These are phyloP conservation scores for Silurus lanzhouensis DNA, from an alignment of 2,797 vertebrate species.

Conservation along the genomic window DNA sequence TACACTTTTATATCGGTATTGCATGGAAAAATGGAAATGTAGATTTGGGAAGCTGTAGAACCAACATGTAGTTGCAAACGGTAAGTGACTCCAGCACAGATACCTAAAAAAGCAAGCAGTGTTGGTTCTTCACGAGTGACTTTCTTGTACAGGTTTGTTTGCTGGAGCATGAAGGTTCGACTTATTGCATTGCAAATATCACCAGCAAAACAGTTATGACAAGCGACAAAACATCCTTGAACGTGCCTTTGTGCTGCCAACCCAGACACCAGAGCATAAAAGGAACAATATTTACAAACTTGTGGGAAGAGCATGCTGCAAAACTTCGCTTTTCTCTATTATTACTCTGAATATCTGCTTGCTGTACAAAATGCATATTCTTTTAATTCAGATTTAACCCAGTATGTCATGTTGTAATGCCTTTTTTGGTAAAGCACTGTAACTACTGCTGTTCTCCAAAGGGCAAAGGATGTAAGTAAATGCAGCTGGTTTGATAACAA, in stretches of 20 bases:
- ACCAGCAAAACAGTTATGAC: conserved; percentile 34
- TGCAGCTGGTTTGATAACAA: conserved; percentile 37
- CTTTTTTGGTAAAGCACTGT: conserved; percentile 15
- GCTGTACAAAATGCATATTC: conserved; percentile 11
- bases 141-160: conserved; percentile 40
- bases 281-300: conserved; percentile 53
- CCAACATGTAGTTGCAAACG: background rate
- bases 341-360: conserved; percentile 6
- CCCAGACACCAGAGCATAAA: conserved; percentile 38
- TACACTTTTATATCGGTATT: background rate
- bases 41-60: background rate
- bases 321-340: conserved; percentile 12
- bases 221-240: conserved; percentile 39
- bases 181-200: conserved; percentile 50
- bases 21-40: background rate
- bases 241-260: conserved; percentile 35
- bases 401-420: conserved; percentile 1
- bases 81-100: conserved; percentile 18
- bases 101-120: conserved; percentile 22
- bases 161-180: conserved; percentile 46
- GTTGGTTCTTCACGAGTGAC: conserved; percentile 19
- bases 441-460: conserved; percentile 26
- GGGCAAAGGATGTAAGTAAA: conserved; percentile 25
- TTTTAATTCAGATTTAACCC: conserved; percentile 36
- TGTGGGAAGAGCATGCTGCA: conserved; percentile 26